Conservation (phyloP, 2,797 vertebrate species). For the Lepidocolaptes lacrymiger region DNA sequence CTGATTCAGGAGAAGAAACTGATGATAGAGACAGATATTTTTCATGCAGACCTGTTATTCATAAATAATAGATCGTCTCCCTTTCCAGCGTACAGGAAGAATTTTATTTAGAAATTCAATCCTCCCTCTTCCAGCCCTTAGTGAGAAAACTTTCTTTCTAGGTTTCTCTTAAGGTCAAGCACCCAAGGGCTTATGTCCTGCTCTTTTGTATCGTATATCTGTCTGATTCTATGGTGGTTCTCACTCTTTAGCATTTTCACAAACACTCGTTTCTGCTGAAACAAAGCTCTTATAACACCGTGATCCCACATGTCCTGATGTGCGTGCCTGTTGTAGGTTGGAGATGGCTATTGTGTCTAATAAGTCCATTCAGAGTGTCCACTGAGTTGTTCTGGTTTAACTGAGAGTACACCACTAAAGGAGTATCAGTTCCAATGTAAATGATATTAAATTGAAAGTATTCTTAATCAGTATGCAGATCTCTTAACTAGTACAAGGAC, state of each 20-base stretch:
- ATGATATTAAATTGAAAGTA: neutral
- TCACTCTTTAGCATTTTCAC: neutral
- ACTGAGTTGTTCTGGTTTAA: neutral
- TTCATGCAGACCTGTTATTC: neutral
- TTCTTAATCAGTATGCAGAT: neutral
- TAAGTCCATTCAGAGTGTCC: neutral
- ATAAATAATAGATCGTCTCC: slow-evolving; percentile 23
- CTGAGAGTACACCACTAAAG: neutral
- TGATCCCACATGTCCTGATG: neutral
- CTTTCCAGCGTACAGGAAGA: neutral
- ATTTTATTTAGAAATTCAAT: slow-evolving; percentile 37
- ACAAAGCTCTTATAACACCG: neutral
- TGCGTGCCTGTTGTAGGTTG: neutral
- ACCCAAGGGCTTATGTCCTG: slow-evolving; percentile 14
- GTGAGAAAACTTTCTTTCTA: neutral
- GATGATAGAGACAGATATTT: neutral
- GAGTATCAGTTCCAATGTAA: neutral
- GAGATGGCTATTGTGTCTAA: neutral
- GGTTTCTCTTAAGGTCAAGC: neutral
- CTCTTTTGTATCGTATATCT: neutral
- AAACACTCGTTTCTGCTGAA: neutral
- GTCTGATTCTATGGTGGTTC: slow-evolving; percentile 14
- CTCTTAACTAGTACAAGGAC: neutral
- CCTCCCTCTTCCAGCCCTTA: neutral
- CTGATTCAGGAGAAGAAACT: slow-evolving; percentile 3